Evolutionary conservation across 2,797 vertebrate genomes (phyloP).

Genomic region (Enteromius thamalakanensis): DNA sequence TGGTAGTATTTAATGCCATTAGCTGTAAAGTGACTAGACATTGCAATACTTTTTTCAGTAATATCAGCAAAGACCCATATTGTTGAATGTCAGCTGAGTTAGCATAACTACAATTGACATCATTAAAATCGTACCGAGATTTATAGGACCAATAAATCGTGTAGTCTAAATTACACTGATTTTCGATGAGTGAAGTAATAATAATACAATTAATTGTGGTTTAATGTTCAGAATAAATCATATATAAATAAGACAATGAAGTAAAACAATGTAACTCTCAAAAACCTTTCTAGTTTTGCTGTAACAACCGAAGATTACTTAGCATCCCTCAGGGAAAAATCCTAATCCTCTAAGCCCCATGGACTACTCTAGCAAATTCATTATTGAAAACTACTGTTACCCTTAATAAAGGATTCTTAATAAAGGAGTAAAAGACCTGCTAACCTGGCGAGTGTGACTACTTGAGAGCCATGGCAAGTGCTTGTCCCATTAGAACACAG

Average conservation of each 20-base stretch:
- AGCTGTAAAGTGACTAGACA: neutral
- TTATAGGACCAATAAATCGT: neutral
- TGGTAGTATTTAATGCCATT: neutral
- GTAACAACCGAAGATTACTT: constrained; percentile 12
- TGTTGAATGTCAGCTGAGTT: neutral
- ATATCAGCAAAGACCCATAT: neutral
- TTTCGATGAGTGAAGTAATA: neutral
- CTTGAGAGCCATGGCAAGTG: constrained; percentile 59
- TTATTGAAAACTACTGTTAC: neutral
- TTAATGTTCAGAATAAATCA: neutral
- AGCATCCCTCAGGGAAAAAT: neutral
- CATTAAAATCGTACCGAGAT: neutral
- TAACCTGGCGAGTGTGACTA: constrained; percentile 70
- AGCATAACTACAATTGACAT: neutral
- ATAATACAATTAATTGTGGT: neutral
- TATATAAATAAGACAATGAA: neutral
- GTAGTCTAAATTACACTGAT: neutral
- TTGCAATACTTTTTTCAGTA: neutral
- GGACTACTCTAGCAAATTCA: neutral
- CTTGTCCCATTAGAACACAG: constrained; percentile 53
- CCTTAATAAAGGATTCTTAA: neutral
- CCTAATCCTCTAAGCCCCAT: neutral
- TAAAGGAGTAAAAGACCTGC: constrained; percentile 33
- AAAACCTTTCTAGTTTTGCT: neutral
- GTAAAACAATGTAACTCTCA: neutral